Evolutionary conservation across 2,797 vertebrate species (phyloP), one percentile per base, ranked within the genome.

Genomic region (Pogonophryne albipinna): DNA sequence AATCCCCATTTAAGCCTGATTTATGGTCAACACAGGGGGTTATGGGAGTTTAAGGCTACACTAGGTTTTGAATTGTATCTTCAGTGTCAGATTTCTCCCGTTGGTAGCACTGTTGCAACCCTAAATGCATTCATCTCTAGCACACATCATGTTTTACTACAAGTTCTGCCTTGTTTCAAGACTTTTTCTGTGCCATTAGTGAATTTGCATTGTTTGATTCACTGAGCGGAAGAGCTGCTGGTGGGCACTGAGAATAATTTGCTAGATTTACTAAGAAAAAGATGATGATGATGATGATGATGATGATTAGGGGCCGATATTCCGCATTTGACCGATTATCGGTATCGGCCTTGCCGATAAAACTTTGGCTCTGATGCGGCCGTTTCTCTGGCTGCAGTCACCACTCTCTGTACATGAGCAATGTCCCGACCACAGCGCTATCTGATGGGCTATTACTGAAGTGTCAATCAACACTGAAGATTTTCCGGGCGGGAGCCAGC

Each of bases 71-170:
- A 38, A 27, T 44, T 53, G 6, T 12, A 7, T 9, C 15, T 19
- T 66, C 38, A 13, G 19, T 12, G 19, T 66, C 19, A 13, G 38
- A 66, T 66, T 66, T 52, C 49, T 66, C 19, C 49, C 34, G 4
- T 49, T 13, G 11, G n/a, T 34, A 3, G 23, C 27, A 10, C 17
- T 9, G 50, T 10, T 52, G 45, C 2, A 6, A 3, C 15, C 53
- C 20, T 27, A 17, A 45, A 55, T 14, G 23, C 1, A 55, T 27
- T 10, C 49, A 65, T 20, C n/a, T 45, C 16, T 9, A 27, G 50
- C 6, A 9, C 44, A 3, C 31, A 31, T 47, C 14, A 0, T 45
- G 42, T 19, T 17, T 46, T 16, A 17, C 0, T 62, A 27, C 27
- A 27, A 38, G 34, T 38, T 38, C 34, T 38, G 34, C 34, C 2